Percentiles rank a stretch among this genome's conserved stretches.
phyloP scores from a whole-genome alignment of 2,113 vertebrate genomes.

The Leptosomus discolor region DNA sequence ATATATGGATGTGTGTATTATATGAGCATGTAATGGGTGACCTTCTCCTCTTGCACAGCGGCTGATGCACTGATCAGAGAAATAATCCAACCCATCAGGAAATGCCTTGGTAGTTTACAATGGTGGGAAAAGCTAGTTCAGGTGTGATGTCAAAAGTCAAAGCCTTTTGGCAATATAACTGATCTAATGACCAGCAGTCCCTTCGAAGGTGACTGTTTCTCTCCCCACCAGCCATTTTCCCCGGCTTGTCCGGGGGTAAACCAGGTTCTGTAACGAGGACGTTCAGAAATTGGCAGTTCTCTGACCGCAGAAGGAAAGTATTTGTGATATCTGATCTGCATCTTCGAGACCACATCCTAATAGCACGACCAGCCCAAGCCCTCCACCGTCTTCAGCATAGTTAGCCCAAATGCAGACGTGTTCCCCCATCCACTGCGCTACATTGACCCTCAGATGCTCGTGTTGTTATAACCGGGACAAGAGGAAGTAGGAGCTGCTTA shows the following conservation, averaged over 20 bases:
- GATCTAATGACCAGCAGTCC: background rate
- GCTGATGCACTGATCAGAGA: background rate
- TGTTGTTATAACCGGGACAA: background rate
- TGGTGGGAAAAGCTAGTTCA: background rate
- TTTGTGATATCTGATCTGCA: background rate
- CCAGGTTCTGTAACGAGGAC: background rate
- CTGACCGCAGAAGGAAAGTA: background rate
- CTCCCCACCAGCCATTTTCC: fast-evolving
- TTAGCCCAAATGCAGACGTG: background rate
- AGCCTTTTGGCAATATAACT: background rate
- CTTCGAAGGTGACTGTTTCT: background rate
- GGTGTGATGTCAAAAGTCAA: background rate
- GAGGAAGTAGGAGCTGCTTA: background rate
- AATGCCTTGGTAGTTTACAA: background rate
- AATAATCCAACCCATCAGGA: background rate
- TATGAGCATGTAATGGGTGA: fast-evolving
- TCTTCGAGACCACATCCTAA: background rate
- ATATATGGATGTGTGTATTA: fast-evolving
- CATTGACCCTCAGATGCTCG: background rate
- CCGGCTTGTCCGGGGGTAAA: background rate
- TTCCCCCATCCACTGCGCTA: fast-evolving
- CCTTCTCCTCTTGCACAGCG: background rate
- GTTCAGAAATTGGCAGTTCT: background rate
- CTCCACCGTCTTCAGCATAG: background rate
- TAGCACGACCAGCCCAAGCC: fast-evolving